Evolutionary conservation across 2,888 invertebrate species (phyloP).

Genomic region (Pseudolycoriella hygida): DNA sequence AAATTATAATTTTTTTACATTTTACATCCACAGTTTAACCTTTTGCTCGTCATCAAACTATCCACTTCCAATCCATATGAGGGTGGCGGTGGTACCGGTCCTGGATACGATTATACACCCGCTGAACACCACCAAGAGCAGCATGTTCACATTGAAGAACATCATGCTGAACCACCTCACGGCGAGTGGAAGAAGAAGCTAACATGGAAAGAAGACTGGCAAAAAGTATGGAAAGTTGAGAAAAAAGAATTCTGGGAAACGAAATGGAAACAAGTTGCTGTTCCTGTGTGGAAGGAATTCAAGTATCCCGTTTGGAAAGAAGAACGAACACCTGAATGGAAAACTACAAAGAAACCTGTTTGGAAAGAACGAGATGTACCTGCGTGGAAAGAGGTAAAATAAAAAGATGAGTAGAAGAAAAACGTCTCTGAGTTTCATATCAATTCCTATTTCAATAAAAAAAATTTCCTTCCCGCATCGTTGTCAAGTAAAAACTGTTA

Average conservation of each 20-base stretch:
- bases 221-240: slow-evolving; percentile 47
- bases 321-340: slow-evolving; percentile 49
- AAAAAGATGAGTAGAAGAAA: too few species aligned
- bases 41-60: too few species aligned
- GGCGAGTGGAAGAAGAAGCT: slow-evolving; percentile 71
- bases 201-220: slow-evolving; percentile 68
- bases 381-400: slow-evolving; percentile 40
- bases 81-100: background rate
- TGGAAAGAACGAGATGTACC: slow-evolving; percentile 55
- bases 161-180: slow-evolving; percentile 31
- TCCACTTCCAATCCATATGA: too few species aligned
- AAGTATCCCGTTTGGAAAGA: slow-evolving; percentile 61
- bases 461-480: background rate
- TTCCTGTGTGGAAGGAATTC: slow-evolving; percentile 61
- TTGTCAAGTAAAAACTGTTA: background rate
- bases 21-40: too few species aligned
- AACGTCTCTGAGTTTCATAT: slow-evolving; percentile 5
- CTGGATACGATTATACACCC: slow-evolving; percentile 2
- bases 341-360: slow-evolving; percentile 30
- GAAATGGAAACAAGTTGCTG: slow-evolving; percentile 57
- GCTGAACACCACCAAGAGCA: slow-evolving; percentile 2
- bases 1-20: too few species aligned
- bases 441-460: background rate
- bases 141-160: slow-evolving; percentile 7
- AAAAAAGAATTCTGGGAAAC: slow-evolving; percentile 58